A percentile compares a stretch with the other conserved stretches of the same genome.
Evolutionary conservation across 1,140 invertebrate genomes (phyloP).

Genomic region (Pantala flavescens): DNA sequence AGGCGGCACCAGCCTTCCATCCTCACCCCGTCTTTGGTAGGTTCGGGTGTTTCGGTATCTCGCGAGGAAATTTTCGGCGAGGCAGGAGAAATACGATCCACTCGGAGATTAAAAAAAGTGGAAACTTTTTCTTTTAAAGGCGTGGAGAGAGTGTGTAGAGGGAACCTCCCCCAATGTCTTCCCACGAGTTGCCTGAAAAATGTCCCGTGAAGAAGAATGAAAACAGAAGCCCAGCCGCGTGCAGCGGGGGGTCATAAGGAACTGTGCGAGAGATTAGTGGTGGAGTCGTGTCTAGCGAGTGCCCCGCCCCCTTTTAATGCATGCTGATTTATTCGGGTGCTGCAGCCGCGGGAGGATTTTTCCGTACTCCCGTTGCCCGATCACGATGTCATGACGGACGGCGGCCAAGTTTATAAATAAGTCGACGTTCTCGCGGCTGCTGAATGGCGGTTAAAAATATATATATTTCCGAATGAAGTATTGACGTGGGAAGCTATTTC

Average conservation of each 20-base stretch:
- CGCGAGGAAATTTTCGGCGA: not conserved
- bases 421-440: too few species aligned
- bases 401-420: too few species aligned
- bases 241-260: not conserved
- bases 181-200: not conserved
- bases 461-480: too few species aligned
- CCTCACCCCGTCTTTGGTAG: not conserved
- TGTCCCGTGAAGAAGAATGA: not conserved
- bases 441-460: too few species aligned
- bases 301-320: not conserved
- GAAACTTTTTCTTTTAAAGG: not conserved
- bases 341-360: too few species aligned
- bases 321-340: not conserved
- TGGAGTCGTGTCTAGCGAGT: not conserved
- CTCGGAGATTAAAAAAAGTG: not conserved
- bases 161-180: not conserved
- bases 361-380: too few species aligned
- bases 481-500: too few species aligned
- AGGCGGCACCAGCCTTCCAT: too few species aligned
- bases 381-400: too few species aligned
- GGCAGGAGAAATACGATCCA: not conserved
- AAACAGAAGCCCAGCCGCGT: conserved; percentile 2
- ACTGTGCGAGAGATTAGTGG: not conserved
- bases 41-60: not conserved
- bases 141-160: not conserved